Conservation (phyloP, 2,113 vertebrate genomes). For the Lampris incognitus region DNA sequence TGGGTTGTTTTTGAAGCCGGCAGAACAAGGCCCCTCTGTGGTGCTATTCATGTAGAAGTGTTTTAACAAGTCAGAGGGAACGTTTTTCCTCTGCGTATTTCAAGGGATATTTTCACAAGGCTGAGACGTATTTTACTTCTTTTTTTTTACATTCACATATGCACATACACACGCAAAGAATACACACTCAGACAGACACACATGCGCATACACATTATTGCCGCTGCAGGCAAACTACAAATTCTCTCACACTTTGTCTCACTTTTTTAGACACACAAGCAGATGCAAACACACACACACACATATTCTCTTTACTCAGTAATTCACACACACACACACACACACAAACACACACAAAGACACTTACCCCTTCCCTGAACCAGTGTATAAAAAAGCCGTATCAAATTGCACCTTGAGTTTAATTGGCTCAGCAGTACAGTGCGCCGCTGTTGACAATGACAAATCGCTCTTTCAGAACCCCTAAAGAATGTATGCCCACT, state of each 20-base stretch:
- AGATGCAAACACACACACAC: constrained; percentile 3
- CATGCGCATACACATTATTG: constrained; percentile 50
- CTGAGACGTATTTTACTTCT: constrained; percentile 7
- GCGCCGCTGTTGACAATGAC: constrained; percentile 79
- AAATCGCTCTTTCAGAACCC: constrained; percentile 79
- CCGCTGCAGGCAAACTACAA: constrained; percentile 66
- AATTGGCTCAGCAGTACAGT: constrained; percentile 82
- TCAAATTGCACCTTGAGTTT: constrained; percentile 82
- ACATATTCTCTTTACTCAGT: neutral
- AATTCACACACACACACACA: neutral
- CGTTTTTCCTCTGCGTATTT: constrained; percentile 21
- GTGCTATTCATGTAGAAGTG: constrained; percentile 62
- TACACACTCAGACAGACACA: neutral
- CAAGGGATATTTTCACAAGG: constrained; percentile 48
- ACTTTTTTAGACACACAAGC: constrained; percentile 54
- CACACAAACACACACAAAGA: constrained; percentile 50
- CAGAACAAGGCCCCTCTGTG: constrained; percentile 76
- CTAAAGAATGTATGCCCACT: constrained; percentile 72
- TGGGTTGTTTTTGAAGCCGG: constrained; percentile 70
- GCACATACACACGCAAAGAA: neutral
- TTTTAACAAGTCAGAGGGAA: constrained; percentile 62
- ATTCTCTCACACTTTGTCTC: constrained; percentile 62
- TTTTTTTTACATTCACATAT: constrained; percentile 26
- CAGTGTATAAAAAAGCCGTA: constrained; percentile 81
- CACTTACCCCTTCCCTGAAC: constrained; percentile 60